These are phyloP conservation scores for Caenorhabditis sp. DNA, from an alignment of 2,888 invertebrate species.

Conservation along the genomic window DNA sequence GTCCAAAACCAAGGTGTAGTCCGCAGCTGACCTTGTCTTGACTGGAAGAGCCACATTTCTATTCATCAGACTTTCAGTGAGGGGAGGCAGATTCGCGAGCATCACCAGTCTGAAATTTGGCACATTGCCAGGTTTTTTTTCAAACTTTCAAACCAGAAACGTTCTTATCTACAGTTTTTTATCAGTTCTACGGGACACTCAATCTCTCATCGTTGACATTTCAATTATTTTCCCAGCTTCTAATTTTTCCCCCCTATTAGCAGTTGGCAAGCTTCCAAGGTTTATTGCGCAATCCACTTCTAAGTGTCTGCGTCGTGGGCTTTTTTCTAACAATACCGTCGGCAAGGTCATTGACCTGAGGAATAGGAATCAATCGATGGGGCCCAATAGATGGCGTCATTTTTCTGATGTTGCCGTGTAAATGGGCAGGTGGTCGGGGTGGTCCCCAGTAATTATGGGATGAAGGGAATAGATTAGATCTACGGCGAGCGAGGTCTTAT, in stretches of 20 bases:
- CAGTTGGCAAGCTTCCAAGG: constrained; percentile 36
- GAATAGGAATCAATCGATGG: constrained; percentile 25
- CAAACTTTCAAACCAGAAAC: background rate
- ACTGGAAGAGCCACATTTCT: constrained; percentile 89
- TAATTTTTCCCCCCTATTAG: background rate
- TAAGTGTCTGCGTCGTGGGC: background rate
- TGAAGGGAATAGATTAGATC: background rate
- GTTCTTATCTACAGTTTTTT: constrained; percentile 3
- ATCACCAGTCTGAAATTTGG: constrained; percentile 87
- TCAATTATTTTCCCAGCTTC: constrained; percentile 1
- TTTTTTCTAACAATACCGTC: constrained; percentile 5
- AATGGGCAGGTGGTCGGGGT: background rate
- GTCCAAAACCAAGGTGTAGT: constrained; percentile 89
- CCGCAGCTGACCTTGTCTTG: constrained; percentile 93
- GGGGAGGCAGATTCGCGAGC: constrained; percentile 92
- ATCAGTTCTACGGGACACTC: background rate
- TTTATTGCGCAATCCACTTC: constrained; percentile 36
- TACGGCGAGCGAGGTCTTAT: background rate
- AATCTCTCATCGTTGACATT: constrained; percentile 25
- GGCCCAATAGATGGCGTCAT: constrained; percentile 29
- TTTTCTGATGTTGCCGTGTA: background rate
- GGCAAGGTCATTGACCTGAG: constrained; percentile 39
- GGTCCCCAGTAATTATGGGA: background rate
- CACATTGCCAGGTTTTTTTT: constrained; percentile 1
- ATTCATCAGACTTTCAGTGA: constrained; percentile 88